Conservation (phyloP, 2,888 invertebrate species). For the Prosopocoilus inquinatus region DNA sequence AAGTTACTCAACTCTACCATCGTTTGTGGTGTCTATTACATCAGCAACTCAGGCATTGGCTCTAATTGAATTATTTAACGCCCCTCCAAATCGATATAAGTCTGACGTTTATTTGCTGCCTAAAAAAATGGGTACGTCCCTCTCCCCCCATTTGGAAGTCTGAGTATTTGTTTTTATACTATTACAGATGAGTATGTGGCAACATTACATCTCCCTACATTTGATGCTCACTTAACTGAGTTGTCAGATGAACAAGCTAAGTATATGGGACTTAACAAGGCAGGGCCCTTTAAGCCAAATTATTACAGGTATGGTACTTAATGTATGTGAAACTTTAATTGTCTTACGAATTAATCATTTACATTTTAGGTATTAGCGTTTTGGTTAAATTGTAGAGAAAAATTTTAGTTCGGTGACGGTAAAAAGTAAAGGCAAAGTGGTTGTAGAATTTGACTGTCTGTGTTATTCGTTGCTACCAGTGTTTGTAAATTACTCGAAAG, state of each 20-base stretch:
- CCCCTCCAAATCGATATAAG: conserved; percentile 91
- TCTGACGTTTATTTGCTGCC: conserved; percentile 96
- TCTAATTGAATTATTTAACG: conserved; percentile 95
- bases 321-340: neutral
- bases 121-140: conserved; percentile 87
- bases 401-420: conserved; percentile 17
- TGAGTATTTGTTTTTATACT: conserved; percentile 2
- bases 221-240: conserved; percentile 96
- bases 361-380: conserved; percentile 17
- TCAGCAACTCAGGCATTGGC: conserved; percentile 96
- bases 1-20: conserved; percentile 95
- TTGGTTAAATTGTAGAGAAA: conserved; percentile 1
- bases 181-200: conserved; percentile 93
- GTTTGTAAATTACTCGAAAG: conserved; percentile 4
- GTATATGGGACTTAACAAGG: conserved; percentile 95
- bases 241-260: conserved; percentile 95
- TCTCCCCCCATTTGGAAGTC: too few species aligned
- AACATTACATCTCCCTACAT: conserved; percentile 92
- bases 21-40: conserved; percentile 97
- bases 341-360: neutral
- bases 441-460: conserved; percentile 17
- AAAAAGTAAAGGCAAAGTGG: conserved; percentile 7
- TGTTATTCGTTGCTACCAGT: conserved; percentile 16
- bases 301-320: conserved; percentile 77
- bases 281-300: conserved; percentile 98